These are phyloP conservation scores for Smittia sp. DNA, from an alignment of 2,888 invertebrate species.

Conservation along the genomic window DNA sequence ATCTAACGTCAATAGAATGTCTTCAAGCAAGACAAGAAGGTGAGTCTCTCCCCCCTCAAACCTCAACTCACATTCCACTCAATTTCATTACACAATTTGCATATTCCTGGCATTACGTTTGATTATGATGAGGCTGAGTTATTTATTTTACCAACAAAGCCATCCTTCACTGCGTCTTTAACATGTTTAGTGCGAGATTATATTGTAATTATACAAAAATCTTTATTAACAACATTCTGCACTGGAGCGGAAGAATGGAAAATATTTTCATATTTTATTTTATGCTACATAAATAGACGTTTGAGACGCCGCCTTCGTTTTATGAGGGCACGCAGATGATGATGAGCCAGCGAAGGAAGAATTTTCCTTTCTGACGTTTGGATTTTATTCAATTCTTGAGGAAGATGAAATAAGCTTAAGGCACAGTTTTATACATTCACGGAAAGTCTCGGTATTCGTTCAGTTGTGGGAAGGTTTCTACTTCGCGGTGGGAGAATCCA, in stretches of 20 bases:
- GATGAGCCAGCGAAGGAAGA: background rate
- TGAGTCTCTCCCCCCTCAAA: slow-evolving; percentile 45
- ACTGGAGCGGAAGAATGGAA: background rate
- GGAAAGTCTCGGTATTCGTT: background rate
- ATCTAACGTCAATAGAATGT: slow-evolving; percentile 48
- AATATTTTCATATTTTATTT: slow-evolving; percentile 26
- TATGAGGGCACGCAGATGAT: background rate
- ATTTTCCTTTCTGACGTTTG: background rate
- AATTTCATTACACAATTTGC: background rate
- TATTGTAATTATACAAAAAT: slow-evolving; percentile 28
- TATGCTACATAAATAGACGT: slow-evolving; percentile 11
- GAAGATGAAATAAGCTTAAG: background rate
- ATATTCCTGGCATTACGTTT: background rate
- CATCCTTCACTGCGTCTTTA: background rate
- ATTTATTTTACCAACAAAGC: background rate
- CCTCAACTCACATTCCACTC: background rate
- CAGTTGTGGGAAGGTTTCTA: no score
- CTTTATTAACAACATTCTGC: slow-evolving; percentile 29
- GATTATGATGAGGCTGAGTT: background rate
- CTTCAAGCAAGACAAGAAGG: slow-evolving; percentile 51
- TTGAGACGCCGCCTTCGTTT: background rate
- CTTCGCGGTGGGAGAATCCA: background rate
- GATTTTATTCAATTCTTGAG: background rate
- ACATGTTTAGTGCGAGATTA: slow-evolving; percentile 13
- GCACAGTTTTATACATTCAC: background rate